Conservation (phyloP, 2,888 invertebrate genomes). For the Lasius fuliginosus region DNA sequence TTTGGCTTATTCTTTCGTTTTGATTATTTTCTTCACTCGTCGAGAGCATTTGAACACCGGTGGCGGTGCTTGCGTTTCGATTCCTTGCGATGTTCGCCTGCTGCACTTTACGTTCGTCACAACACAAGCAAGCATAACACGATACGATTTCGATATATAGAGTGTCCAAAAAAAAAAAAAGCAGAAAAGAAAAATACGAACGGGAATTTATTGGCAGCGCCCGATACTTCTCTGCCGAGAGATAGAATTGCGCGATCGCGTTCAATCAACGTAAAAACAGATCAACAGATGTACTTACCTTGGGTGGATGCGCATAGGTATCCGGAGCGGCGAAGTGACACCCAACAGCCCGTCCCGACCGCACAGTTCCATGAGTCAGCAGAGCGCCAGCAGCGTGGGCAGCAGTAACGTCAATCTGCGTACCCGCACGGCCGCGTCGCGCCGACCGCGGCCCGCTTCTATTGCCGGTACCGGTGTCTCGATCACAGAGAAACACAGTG, state of each 20-base stretch:
- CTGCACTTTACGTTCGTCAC: conserved; percentile 36
- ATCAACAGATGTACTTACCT: conserved; percentile 76
- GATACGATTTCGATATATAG: conserved; percentile 5
- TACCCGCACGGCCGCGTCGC: conserved; percentile 89
- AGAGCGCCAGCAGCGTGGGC: conserved; percentile 88
- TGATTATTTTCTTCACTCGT: conserved; percentile 8
- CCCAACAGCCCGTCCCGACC: conserved; percentile 93
- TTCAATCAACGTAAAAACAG: conserved; percentile 54
- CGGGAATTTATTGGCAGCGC: conserved; percentile 5
- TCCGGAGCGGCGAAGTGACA: conserved; percentile 92
- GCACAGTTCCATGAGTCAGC: conserved; percentile 94
- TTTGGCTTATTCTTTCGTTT: conserved; percentile 34
- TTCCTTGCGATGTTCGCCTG: conserved; percentile 63
- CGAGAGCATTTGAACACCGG: conserved; percentile 60
- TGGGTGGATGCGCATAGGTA: conserved; percentile 87
- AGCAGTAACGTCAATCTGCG: conserved; percentile 87
- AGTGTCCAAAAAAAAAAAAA: neutral
- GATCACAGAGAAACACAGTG: conserved; percentile 86
- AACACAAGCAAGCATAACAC: conserved; percentile 9
- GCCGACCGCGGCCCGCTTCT: conserved; percentile 93
- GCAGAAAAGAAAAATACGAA: neutral
- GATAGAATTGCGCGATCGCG: conserved; percentile 30
- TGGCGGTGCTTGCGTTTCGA: conserved; percentile 70
- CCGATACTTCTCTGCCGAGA: conserved; percentile 14
- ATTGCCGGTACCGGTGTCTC: conserved; percentile 95